A percentile compares a stretch with the other conserved stretches of the same genome.
phyloP scores from a whole-genome alignment of 2,888 invertebrate genomes.

The Nineta flava region DNA sequence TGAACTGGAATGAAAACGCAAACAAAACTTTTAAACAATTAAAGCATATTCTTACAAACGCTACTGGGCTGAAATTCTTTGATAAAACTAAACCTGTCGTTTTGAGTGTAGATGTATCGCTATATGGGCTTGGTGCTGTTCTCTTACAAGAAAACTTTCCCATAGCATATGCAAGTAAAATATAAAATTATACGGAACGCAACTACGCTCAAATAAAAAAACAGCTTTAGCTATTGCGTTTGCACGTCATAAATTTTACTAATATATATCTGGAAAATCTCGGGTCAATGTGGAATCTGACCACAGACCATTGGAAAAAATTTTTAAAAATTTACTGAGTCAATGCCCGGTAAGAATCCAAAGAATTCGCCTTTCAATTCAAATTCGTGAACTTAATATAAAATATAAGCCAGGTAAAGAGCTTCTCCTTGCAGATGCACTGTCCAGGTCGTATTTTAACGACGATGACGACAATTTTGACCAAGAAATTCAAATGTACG shows the following conservation, averaged over 20 bases:
- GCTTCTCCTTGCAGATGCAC: neutral
- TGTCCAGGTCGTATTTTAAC: neutral
- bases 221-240: neutral
- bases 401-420: neutral
- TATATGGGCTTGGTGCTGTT: neutral
- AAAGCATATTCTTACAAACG: neutral
- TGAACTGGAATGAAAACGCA: neutral
- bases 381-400: slow-evolving; percentile 1
- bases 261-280: neutral
- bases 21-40: neutral
- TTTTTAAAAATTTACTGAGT: neutral
- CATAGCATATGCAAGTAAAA: neutral
- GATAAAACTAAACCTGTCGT: neutral
- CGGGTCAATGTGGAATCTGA: neutral
- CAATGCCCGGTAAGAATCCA: neutral
- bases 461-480: neutral
- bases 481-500: too few species aligned
- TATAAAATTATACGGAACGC: neutral
- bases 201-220: neutral
- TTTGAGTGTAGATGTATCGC: neutral
- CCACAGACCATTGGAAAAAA: neutral
- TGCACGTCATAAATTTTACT: neutral
- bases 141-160: neutral
- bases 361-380: neutral
- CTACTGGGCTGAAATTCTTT: neutral